Evolutionary conservation across 2,888 invertebrate species (phyloP).

Genomic region (Limnephilus auricula): DNA sequence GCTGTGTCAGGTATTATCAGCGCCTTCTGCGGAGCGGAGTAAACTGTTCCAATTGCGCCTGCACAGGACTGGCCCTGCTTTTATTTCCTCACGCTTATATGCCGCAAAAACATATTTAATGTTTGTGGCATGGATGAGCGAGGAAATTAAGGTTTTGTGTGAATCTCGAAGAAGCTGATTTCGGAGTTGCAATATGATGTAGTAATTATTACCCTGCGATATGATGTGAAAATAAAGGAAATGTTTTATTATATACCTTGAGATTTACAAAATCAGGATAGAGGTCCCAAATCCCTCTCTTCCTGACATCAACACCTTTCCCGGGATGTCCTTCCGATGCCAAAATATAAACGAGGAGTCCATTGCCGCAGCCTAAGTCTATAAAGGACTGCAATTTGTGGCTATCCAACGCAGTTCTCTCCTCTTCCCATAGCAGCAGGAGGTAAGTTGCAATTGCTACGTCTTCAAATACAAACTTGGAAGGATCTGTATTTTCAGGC

Average conservation of each 20-base stretch:
- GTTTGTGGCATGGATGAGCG: no score
- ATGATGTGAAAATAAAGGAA: background rate
- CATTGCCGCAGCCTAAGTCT: constrained; percentile 99
- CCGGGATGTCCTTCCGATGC: constrained; percentile 90
- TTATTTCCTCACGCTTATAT: no score
- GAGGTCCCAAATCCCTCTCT: constrained; percentile 92
- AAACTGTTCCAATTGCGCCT: no score
- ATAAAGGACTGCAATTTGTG: constrained; percentile 83
- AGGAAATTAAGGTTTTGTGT: no score
- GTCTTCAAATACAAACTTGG: constrained; percentile 97
- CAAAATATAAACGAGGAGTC: constrained; percentile 92
- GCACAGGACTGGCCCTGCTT: no score
- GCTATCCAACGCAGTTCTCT: constrained; percentile 72
- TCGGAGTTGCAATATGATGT: no score
- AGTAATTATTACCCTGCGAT: background rate
- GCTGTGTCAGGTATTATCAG: no score
- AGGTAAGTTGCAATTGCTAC: constrained; percentile 95
- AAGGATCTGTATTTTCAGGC: constrained; percentile 95
- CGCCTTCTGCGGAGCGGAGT: no score
- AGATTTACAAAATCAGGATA: constrained; percentile 83
- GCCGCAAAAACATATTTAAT: no score
- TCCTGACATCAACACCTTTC: constrained; percentile 89
- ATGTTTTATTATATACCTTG: constrained; percentile 74
- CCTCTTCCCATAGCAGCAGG: constrained; percentile 86
- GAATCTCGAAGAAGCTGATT: no score